These are phyloP conservation scores for Eupithecia subfuscata DNA, from an alignment of 2,888 invertebrate species.

Conservation along the genomic window DNA sequence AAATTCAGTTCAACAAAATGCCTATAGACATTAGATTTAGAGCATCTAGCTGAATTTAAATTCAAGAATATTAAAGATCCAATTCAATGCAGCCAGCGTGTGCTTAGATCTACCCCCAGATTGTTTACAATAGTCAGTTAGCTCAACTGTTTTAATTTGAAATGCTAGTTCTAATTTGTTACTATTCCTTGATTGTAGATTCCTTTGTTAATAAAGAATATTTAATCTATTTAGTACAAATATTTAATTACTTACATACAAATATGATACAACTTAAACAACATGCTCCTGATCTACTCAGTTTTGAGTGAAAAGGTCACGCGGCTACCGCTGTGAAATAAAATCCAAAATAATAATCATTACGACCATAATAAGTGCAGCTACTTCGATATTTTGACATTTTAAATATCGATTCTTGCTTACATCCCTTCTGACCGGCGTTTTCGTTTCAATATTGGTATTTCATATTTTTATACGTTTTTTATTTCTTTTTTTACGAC, in stretches of 20 bases:
- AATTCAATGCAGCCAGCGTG: too few species aligned
- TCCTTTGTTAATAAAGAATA: not conserved
- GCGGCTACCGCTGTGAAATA: conserved; percentile 66
- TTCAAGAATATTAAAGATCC: too few species aligned
- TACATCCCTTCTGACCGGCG: conserved; percentile 48
- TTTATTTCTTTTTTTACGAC: conserved; percentile 6
- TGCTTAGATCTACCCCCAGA: too few species aligned
- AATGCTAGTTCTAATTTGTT: too few species aligned
- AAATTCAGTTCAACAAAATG: too few species aligned
- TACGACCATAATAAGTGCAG: conserved; percentile 63
- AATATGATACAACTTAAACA: not conserved
- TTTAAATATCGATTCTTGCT: conserved; percentile 61
- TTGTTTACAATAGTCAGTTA: too few species aligned
- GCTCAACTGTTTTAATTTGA: too few species aligned
- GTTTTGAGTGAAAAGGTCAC: conserved; percentile 80
- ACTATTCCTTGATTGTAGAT: too few species aligned
- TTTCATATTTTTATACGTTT: conserved; percentile 1
- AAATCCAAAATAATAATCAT: conserved; percentile 77
- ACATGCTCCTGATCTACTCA: conserved; percentile 38
- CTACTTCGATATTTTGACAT: conserved; percentile 70
- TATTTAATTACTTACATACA: too few species aligned
- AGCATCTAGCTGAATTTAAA: not conserved
- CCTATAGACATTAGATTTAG: not conserved
- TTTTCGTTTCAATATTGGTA: conserved; percentile 45
- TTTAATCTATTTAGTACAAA: not conserved